These are phyloP conservation scores for Pocota personata DNA, from an alignment of 2,888 invertebrate genomes.

Conservation along the genomic window DNA sequence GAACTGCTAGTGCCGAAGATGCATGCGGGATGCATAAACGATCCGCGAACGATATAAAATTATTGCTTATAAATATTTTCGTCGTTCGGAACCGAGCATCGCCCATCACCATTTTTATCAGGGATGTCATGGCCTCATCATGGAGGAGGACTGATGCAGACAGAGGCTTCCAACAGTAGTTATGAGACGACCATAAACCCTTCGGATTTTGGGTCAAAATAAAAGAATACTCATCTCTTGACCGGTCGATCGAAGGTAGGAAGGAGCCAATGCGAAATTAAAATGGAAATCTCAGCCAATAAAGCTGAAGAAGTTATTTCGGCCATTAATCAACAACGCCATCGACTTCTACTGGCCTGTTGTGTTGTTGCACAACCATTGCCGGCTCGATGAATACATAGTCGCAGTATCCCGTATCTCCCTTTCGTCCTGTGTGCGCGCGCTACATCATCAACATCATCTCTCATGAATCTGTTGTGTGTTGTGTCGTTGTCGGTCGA, in stretches of 20 bases:
- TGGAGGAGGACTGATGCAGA: not conserved
- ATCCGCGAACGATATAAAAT: conserved; percentile 60
- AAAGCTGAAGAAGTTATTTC: conserved; percentile 77
- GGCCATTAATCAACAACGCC: conserved; percentile 76
- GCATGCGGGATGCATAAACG: conserved; percentile 48
- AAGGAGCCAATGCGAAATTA: conserved; percentile 71
- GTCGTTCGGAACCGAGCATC: conserved; percentile 42
- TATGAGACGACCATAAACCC: conserved; percentile 32
- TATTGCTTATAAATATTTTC: conserved; percentile 74
- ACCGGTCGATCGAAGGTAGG: not conserved
- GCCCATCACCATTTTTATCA: conserved; percentile 39
- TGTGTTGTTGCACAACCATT: conserved; percentile 20
- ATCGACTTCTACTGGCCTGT: conserved; percentile 60
- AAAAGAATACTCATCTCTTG: conserved; percentile 17
- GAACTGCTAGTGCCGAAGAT: conserved; percentile 59
- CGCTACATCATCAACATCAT: conserved; percentile 73
- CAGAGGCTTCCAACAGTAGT: conserved; percentile 5
- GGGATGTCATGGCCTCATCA: conserved; percentile 14
- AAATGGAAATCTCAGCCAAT: conserved; percentile 76
- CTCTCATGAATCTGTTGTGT: conserved; percentile 74
- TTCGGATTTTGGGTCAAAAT: conserved; percentile 41
- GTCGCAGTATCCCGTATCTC: not conserved
- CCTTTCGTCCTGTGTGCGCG: conserved; percentile 8
- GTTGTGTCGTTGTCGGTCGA: conserved; percentile 74
- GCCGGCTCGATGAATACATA: conserved; percentile 21